A percentile compares a stretch with the other conserved stretches of the same genome.
phyloP scores from a whole-genome alignment of 2,113 vertebrate species.

The Gorsachius goisagi region DNA sequence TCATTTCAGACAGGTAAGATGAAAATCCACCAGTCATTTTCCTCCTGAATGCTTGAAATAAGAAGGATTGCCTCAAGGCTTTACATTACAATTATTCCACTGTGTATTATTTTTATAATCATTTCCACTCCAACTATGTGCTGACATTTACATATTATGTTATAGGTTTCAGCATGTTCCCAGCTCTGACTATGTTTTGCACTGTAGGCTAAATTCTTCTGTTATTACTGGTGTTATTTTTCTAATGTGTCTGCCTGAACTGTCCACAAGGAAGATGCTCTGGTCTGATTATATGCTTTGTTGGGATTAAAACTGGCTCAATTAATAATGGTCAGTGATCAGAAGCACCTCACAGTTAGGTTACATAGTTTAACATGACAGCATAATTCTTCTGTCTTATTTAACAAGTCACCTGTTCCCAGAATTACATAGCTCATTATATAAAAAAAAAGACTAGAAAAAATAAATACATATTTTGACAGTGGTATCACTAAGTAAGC shows the following conservation, averaged over 20 bases:
- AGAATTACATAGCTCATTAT: neutral
- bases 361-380: neutral
- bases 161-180: slow-evolving; percentile 48
- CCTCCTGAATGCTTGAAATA: neutral
- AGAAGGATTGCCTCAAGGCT: slow-evolving; percentile 23
- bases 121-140: slow-evolving; percentile 30
- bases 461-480: neutral
- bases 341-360: slow-evolving; percentile 1
- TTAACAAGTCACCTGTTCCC: neutral
- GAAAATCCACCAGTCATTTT: slow-evolving; percentile 10
- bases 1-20: neutral
- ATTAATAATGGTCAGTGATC: slow-evolving; percentile 38
- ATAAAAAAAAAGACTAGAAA: neutral
- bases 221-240: slow-evolving; percentile 11
- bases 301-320: neutral
- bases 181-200: slow-evolving; percentile 33
- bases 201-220: slow-evolving; percentile 46
- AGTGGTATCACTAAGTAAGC: neutral
- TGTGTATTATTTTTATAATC: slow-evolving; percentile 38
- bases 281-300: neutral
- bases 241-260: neutral
- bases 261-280: neutral
- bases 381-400: neutral
- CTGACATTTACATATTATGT: slow-evolving; percentile 28
- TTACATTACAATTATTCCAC: slow-evolving; percentile 29